phyloP scores from a whole-genome alignment of 1,140 invertebrate genomes.

The Drosophila lacteicornis region DNA sequence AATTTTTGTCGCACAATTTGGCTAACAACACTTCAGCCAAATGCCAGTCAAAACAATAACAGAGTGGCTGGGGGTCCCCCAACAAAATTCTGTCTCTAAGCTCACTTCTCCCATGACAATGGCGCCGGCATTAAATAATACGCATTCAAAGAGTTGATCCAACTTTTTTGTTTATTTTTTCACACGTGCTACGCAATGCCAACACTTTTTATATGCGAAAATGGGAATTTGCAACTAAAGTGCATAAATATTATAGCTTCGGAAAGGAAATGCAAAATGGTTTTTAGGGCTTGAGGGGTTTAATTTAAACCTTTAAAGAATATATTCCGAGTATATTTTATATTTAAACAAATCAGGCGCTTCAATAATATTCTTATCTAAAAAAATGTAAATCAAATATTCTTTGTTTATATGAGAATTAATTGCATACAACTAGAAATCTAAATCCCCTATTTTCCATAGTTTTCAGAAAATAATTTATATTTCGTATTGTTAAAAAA shows the following conservation, averaged over 20 bases:
- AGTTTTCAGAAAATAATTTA: too few relatives aligned
- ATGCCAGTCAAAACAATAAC: constrained; percentile 41
- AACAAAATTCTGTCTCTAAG: constrained; percentile 5
- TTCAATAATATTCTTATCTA: too few relatives aligned
- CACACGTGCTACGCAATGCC: constrained; percentile 39
- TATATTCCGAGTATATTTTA: too few relatives aligned
- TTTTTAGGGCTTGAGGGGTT: background rate
- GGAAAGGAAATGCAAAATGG: background rate
- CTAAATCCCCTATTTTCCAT: too few relatives aligned
- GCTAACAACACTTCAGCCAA: constrained; percentile 44
- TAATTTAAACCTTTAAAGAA: constrained; percentile 3
- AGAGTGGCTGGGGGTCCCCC: constrained; percentile 15
- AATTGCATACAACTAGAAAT: too few relatives aligned
- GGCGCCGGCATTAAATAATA: constrained; percentile 32
- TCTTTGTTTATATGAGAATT: too few relatives aligned
- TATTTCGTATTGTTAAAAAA: too few relatives aligned
- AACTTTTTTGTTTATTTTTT: constrained; percentile 29
- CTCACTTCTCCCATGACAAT: constrained; percentile 37
- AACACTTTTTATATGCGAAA: constrained; percentile 12
- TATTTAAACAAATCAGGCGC: too few relatives aligned
- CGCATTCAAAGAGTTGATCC: background rate
- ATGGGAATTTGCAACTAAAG: constrained; percentile 31
- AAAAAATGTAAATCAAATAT: too few relatives aligned
- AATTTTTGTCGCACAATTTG: constrained; percentile 78
- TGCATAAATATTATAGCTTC: background rate